These are phyloP conservation scores for Druon quercuslanigerum DNA, from an alignment of 1,140 invertebrate species.

Conservation along the genomic window DNA sequence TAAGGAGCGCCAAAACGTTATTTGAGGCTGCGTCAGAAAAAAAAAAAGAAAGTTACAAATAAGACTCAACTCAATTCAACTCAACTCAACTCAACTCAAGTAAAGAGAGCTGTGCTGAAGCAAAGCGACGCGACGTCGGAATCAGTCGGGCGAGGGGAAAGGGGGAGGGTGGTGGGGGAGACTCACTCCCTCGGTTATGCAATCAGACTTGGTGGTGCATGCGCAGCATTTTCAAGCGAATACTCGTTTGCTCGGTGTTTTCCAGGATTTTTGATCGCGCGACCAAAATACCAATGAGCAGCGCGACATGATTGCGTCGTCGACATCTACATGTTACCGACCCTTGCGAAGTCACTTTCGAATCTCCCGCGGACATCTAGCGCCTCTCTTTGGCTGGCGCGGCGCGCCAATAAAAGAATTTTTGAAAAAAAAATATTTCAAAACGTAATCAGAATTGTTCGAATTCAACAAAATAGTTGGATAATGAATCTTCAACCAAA, in stretches of 20 bases:
- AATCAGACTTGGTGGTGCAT: conserved; percentile 48
- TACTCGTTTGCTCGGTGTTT: conserved; percentile 39
- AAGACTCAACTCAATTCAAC: not conserved
- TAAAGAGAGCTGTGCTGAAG: not conserved
- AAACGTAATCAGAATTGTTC: too few relatives aligned
- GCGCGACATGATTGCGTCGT: conserved; percentile 17
- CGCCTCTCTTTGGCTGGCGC: too few relatives aligned
- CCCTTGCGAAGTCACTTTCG: conserved; percentile 59
- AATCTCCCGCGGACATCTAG: conserved; percentile 8
- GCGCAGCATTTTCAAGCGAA: conserved; percentile 51
- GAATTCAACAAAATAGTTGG: too few relatives aligned
- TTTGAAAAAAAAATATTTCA: too few relatives aligned
- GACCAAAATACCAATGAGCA: conserved; percentile 50
- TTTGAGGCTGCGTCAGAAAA: conserved; percentile 21
- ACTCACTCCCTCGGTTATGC: conserved; percentile 43
- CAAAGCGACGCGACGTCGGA: not conserved
- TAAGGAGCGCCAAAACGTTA: conserved; percentile 21
- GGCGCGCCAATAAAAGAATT: too few relatives aligned
- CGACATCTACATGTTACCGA: conserved; percentile 38
- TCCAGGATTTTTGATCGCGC: conserved; percentile 48
- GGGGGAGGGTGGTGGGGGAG: too few relatives aligned
- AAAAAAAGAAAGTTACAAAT: conserved; percentile 26
- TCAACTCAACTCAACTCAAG: not conserved
- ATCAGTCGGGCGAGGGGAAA: conserved; percentile 16
- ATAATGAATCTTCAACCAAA: too few relatives aligned